Percentiles rank a stretch among this genome's conserved stretches.
These are phyloP conservation scores for Antrozous pallidus DNA, from an alignment of 2,797 vertebrate genomes.

Conservation along the genomic window DNA sequence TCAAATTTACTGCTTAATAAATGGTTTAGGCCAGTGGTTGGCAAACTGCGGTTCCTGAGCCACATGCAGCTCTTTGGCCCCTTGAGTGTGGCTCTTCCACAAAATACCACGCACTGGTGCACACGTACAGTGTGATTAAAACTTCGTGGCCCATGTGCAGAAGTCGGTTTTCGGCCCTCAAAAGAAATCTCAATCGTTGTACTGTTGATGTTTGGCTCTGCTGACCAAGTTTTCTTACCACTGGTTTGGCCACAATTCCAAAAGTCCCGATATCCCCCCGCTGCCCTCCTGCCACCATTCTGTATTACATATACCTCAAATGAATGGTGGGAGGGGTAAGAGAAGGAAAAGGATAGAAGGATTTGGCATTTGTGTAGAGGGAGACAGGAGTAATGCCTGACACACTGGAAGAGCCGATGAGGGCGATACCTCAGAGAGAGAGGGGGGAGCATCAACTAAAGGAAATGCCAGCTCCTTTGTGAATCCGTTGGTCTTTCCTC, in stretches of 20 bases:
- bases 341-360: not conserved
- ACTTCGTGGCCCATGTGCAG: too few relatives aligned
- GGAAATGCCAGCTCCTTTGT: not conserved
- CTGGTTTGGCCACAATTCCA: not conserved
- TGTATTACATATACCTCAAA: not conserved
- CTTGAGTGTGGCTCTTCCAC: too few relatives aligned
- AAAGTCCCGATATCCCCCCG: not conserved
- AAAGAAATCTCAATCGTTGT: too few relatives aligned
- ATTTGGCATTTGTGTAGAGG: not conserved
- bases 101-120: too few relatives aligned
- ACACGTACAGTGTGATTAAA: too few relatives aligned
- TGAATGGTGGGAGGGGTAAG: not conserved
- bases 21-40: not conserved
- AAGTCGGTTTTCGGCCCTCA: too few relatives aligned
- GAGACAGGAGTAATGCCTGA: not conserved
- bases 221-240: too few relatives aligned
- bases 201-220: too few relatives aligned
- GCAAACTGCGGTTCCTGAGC: too few relatives aligned
- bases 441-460: not conserved
- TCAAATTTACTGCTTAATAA: not conserved
- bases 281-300: not conserved
- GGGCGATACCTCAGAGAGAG: not conserved
- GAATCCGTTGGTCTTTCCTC: slow-evolving; percentile 4
- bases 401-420: not conserved
- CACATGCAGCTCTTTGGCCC: too few relatives aligned